Conservation (phyloP, 2,797 vertebrate genomes). For the Artibeus lituratus region DNA sequence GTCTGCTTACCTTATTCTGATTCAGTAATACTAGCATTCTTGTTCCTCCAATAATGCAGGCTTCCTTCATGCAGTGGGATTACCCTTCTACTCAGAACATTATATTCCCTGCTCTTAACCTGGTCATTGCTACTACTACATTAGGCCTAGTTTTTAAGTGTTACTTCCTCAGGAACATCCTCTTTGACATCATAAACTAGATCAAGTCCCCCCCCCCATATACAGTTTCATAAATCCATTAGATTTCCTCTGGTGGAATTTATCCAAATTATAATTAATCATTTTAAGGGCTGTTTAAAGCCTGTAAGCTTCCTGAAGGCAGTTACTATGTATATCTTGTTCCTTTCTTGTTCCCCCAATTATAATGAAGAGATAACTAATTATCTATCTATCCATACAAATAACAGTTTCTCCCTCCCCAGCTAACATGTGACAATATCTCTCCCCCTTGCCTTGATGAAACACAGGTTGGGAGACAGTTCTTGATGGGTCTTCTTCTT, state of each 20-base stretch:
- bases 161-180: background rate
- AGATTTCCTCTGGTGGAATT: background rate
- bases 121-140: background rate
- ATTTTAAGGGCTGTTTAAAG: conserved; percentile 5
- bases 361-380: background rate
- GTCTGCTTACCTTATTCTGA: background rate
- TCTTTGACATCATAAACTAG: background rate
- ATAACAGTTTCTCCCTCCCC: background rate
- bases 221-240: background rate
- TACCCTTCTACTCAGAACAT: background rate
- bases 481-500: background rate
- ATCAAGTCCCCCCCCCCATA: background rate
- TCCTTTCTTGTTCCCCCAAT: background rate
- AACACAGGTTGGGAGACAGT: background rate
- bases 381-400: background rate
- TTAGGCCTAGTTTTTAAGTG: background rate
- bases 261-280: background rate
- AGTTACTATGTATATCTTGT: background rate
- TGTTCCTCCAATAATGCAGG: background rate
- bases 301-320: background rate
- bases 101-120: background rate
- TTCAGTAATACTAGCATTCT: background rate
- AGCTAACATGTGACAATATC: background rate
- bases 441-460: background rate
- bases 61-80: background rate